Evolutionary conservation across 2,113 vertebrate species (phyloP).

Genomic region (Labeo rohita): DNA sequence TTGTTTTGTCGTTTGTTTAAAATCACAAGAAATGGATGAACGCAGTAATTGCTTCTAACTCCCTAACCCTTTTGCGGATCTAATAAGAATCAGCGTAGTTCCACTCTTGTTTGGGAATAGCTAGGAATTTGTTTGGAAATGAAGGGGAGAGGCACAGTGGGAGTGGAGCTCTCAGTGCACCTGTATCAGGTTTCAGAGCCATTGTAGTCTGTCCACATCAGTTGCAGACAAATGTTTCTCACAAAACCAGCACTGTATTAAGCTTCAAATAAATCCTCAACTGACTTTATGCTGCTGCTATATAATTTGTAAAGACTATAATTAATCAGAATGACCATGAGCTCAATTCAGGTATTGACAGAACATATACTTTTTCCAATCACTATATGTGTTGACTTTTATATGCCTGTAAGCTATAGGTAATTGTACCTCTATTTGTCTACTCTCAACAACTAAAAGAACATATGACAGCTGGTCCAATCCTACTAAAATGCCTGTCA

Average conservation of each 20-base stretch:
- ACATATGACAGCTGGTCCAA: neutral
- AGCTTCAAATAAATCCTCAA: neutral
- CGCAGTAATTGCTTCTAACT: neutral
- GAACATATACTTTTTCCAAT: neutral
- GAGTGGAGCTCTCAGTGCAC: neutral
- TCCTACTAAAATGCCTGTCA: neutral
- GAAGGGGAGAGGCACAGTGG: neutral
- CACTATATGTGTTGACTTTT: neutral
- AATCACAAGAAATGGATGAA: neutral
- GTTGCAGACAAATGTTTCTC: neutral
- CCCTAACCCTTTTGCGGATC: neutral
- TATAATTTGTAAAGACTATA: neutral
- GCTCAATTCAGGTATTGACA: neutral
- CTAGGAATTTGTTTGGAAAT: neutral
- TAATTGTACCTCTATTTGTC: neutral
- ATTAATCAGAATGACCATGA: neutral
- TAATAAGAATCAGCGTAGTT: neutral
- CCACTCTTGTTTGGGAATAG: neutral
- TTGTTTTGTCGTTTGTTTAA: neutral
- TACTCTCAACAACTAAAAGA: neutral
- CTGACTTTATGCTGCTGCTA: neutral
- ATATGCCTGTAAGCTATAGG: neutral
- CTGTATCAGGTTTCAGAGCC: conserved; percentile 38
- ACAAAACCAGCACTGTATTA: conserved; percentile 38
- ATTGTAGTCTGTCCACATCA: conserved; percentile 11